Evolutionary conservation across 2,888 invertebrate genomes (phyloP).

Genomic region (Agrotis ipsilon): DNA sequence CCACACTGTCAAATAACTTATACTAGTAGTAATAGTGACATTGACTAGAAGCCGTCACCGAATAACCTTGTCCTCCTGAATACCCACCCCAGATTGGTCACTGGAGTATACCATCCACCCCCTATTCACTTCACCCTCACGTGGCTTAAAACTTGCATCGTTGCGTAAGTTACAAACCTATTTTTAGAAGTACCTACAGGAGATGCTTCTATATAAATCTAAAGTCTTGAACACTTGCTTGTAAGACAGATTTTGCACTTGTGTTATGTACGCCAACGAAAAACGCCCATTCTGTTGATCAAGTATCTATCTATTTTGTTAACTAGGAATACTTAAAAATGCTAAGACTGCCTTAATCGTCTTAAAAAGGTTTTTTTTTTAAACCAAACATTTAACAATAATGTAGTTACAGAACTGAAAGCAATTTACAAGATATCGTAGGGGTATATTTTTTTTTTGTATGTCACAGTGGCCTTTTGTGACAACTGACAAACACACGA

Average conservation of each 20-base stretch:
- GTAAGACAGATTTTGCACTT: slow-evolving; percentile 2
- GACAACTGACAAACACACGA: neutral
- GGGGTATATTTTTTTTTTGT: neutral
- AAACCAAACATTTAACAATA: neutral
- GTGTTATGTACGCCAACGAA: neutral
- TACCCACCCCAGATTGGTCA: slow-evolving; percentile 26
- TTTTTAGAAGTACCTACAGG: neutral
- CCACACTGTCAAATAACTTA: too few species aligned
- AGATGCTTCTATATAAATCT: neutral
- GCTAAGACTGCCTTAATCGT: too few species aligned
- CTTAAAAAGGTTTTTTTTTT: neutral
- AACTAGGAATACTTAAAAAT: too few species aligned
- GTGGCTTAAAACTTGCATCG: slow-evolving; percentile 1
- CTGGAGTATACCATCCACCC: neutral
- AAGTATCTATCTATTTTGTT: too few species aligned
- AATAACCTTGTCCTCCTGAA: slow-evolving; percentile 16
- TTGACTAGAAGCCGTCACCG: neutral
- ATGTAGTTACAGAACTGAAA: neutral
- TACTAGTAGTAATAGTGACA: neutral
- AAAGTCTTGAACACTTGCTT: neutral
- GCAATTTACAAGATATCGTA: neutral
- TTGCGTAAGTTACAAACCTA: slow-evolving; percentile 5
- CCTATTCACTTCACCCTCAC: neutral
- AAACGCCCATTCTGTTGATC: neutral
- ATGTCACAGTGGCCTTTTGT: slow-evolving; percentile 1